These are phyloP conservation scores for Coregonus suidteri DNA, from an alignment of 2,797 vertebrate species.

Conservation along the genomic window DNA sequence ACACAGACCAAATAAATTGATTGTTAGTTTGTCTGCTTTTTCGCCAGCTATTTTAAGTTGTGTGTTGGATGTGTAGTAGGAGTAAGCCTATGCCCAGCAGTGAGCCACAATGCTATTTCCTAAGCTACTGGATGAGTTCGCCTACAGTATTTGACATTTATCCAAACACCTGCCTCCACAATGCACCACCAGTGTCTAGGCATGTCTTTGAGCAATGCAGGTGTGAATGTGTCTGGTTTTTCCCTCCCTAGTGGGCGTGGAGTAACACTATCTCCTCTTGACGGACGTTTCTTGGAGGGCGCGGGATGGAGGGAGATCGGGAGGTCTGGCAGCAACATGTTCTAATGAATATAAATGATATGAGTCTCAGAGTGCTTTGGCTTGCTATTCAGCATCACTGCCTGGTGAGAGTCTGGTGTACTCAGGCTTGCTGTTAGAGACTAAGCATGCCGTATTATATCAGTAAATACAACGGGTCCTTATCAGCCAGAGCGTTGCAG, in stretches of 20 bases:
- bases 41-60: neutral
- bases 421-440: neutral
- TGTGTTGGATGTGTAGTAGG: neutral
- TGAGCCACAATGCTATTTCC: neutral
- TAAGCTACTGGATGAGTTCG: neutral
- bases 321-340: conserved; percentile 15
- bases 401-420: neutral
- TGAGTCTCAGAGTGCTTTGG: neutral
- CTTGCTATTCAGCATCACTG: neutral
- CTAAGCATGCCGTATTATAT: neutral
- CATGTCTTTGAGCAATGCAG: too few species aligned
- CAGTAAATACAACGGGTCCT: too few species aligned
- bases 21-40: neutral
- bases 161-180: neutral
- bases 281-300: conserved; percentile 23
- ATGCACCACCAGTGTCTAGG: neutral
- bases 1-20: neutral
- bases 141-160: neutral
- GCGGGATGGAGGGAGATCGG: conserved; percentile 9
- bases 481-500: neutral
- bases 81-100: neutral
- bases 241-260: neutral
- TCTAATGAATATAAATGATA: conserved; percentile 36
- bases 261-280: conserved; percentile 14
- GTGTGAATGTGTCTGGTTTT: neutral